These are phyloP conservation scores for Lacerta agilis DNA, from an alignment of 2,797 vertebrate species.

Conservation along the genomic window DNA sequence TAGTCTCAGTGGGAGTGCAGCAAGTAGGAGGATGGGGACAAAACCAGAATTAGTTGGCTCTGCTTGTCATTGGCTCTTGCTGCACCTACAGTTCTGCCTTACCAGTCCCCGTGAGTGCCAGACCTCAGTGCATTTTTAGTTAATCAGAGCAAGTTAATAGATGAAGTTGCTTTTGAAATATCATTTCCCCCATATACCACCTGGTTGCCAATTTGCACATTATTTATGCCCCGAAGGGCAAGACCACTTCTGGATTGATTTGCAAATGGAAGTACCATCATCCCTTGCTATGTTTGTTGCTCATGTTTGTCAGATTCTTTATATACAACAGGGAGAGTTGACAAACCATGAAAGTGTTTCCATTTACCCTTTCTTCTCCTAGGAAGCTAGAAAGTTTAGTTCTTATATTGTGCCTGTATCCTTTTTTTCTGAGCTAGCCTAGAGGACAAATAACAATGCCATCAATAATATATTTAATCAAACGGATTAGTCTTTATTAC, in stretches of 20 bases:
- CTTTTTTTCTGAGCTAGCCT: slow-evolving; percentile 3
- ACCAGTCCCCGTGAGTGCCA: no score
- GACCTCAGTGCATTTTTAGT: neutral
- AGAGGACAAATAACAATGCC: slow-evolving; percentile 12
- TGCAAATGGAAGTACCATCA: neutral
- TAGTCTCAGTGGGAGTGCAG: no score
- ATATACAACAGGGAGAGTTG: slow-evolving; percentile 13
- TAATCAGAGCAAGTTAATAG: neutral
- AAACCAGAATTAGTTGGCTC: no score
- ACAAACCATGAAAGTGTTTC: neutral
- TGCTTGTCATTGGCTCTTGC: no score
- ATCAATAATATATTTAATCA: neutral
- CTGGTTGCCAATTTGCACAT: neutral
- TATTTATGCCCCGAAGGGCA: neutral
- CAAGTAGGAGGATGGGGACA: no score
- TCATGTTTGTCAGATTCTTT: neutral
- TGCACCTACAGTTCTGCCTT: neutral
- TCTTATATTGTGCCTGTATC: slow-evolving; percentile 21
- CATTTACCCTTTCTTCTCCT: slow-evolving; percentile 34
- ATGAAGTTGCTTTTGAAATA: neutral
- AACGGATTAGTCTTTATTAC: slow-evolving; percentile 24
- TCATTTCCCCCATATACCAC: neutral
- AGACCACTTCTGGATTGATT: neutral
- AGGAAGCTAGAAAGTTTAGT: neutral
- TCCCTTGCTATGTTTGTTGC: neutral